Evolutionary conservation across 2,797 vertebrate species (phyloP).

Genomic region (Eulemur albifrons): DNA sequence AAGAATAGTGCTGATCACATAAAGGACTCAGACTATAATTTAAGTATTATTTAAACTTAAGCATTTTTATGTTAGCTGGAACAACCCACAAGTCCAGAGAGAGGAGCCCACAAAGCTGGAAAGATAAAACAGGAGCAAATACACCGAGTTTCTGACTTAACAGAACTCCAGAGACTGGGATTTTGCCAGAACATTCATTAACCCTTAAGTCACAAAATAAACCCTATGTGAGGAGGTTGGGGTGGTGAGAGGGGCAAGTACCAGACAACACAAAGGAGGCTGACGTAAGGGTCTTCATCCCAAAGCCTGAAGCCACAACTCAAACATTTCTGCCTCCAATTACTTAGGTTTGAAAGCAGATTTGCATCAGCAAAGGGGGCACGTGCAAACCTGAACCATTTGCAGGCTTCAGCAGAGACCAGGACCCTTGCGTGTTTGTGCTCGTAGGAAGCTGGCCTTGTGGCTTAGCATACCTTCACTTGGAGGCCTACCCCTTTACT

Average conservation of each 20-base stretch:
- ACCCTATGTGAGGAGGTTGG: neutral
- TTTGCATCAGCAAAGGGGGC: slow-evolving; percentile 11
- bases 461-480: neutral
- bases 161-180: neutral
- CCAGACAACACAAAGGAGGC: neutral
- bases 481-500: neutral
- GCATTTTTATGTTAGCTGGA: slow-evolving; percentile 32
- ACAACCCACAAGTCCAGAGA: neutral
- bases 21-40: neutral
- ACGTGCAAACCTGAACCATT: neutral
- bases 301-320: neutral
- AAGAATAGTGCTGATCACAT: neutral
- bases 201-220: neutral
- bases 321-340: neutral
- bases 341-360: slow-evolving; percentile 18
- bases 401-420: neutral
- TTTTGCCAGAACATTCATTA: neutral
- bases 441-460: neutral
- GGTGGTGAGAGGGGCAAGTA: neutral
- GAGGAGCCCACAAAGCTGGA: slow-evolving; percentile 24
- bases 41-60: neutral
- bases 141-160: slow-evolving; percentile 2
- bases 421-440: neutral
- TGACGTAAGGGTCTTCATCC: neutral
- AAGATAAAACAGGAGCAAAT: slow-evolving; percentile 16